Percentiles rank a stretch among this genome's conserved stretches.
These are phyloP conservation scores for Aproaerema taeniolella DNA, from an alignment of 2,888 invertebrate species.

Conservation along the genomic window DNA sequence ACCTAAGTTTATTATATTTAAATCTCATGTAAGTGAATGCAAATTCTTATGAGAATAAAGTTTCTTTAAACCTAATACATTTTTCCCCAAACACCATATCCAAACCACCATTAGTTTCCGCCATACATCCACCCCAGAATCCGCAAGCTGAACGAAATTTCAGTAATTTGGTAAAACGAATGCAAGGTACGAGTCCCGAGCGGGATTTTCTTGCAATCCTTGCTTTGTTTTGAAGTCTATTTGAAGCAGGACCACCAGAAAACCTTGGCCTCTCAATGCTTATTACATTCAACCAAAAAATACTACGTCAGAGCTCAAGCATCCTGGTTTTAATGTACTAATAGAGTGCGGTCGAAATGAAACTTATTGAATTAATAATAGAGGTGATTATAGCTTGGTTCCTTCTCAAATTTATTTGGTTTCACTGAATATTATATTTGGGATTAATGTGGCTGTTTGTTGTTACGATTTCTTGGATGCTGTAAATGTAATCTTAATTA, in stretches of 20 bases:
- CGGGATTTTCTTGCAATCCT: constrained; percentile 71
- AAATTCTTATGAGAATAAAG: background rate
- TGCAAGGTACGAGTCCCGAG: constrained; percentile 66
- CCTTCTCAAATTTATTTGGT: constrained; percentile 25
- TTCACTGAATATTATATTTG: constrained; percentile 44
- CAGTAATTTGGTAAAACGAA: constrained; percentile 75
- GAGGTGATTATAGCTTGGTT: constrained; percentile 33
- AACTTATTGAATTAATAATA: constrained; percentile 34
- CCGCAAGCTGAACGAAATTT: constrained; percentile 73
- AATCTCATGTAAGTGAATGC: background rate
- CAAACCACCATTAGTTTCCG: constrained; percentile 10
- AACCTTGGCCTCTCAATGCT: constrained; percentile 26
- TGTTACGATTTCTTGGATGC: constrained; percentile 31
- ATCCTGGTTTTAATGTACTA: constrained; percentile 36
- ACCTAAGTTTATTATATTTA: background rate
- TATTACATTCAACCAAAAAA: constrained; percentile 2
- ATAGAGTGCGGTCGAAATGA: constrained; percentile 31
- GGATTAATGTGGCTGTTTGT: constrained; percentile 44
- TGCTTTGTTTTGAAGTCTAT: constrained; percentile 67
- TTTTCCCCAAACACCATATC: constrained; percentile 27
- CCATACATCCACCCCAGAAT: constrained; percentile 38
- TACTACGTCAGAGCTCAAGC: constrained; percentile 28
- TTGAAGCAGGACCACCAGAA: constrained; percentile 40
- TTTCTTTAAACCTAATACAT: background rate
- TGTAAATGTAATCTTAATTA: constrained; percentile 7